Evolutionary conservation across 2,888 invertebrate species (phyloP).

Genomic region (Lasius fuliginosus): DNA sequence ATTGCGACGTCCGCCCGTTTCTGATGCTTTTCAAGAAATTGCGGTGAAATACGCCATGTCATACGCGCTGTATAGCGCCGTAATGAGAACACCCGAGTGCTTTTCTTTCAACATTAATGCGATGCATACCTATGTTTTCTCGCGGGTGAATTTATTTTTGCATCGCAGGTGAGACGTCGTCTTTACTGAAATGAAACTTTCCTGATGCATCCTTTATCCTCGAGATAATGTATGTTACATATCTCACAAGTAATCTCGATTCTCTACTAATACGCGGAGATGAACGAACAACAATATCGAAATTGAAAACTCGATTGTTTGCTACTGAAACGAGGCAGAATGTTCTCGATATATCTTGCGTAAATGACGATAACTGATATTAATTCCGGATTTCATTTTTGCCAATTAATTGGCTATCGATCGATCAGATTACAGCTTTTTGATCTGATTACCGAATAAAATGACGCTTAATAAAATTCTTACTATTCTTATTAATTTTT

Average conservation of each 20-base stretch:
- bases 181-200: constrained; percentile 35
- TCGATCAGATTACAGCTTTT: background rate
- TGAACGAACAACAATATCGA: background rate
- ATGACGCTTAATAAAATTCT: constrained; percentile 17
- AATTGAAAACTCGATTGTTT: constrained; percentile 9
- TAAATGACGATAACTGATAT: constrained; percentile 26
- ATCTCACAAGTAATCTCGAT: background rate
- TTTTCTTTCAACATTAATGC: constrained; percentile 52
- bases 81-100: constrained; percentile 31
- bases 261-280: background rate
- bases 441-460: background rate
- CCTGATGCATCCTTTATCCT: background rate
- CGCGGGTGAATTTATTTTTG: background rate
- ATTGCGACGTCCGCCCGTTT: background rate
- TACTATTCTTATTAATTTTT: background rate
- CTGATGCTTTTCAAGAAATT: constrained; percentile 48
- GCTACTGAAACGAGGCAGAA: background rate
- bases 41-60: constrained; percentile 19
- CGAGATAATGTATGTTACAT: background rate
- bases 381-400: constrained; percentile 14
- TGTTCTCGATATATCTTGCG: background rate
- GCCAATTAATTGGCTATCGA: constrained; percentile 10
- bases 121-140: background rate
- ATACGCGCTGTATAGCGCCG: constrained; percentile 1
- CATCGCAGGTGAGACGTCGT: background rate